These are phyloP conservation scores for Pachypanchax playfairii DNA, from an alignment of 2,113 vertebrate genomes.

Conservation along the genomic window DNA sequence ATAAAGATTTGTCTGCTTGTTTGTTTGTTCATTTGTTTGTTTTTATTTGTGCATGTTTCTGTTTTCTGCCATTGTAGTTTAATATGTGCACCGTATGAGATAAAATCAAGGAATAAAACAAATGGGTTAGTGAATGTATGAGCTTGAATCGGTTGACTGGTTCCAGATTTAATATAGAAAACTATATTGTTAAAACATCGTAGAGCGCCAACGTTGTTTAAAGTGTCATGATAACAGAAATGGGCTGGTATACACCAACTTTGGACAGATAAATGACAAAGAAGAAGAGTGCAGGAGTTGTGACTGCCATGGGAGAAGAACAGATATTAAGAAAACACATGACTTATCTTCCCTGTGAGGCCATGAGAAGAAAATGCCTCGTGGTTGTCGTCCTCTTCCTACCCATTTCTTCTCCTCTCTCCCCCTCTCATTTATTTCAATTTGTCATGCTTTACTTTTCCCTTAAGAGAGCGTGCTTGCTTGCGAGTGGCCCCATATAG, in stretches of 20 bases:
- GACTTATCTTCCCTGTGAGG: conserved; percentile 32
- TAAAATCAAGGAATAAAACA: conserved; percentile 30
- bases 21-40: conserved; percentile 39
- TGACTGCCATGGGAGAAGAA: conserved; percentile 28
- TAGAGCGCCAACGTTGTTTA: conserved; percentile 3
- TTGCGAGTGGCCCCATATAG: conserved; percentile 72
- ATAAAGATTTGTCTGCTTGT: conserved; percentile 36
- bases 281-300: conserved; percentile 16
- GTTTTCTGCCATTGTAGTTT: conserved; percentile 17
- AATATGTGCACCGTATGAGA: conserved; percentile 31
- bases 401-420: conserved; percentile 51
- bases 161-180: conserved; percentile 20
- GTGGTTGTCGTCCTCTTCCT: conserved; percentile 44
- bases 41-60: conserved; percentile 36
- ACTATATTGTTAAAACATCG: conserved; percentile 15
- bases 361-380: conserved; percentile 61
- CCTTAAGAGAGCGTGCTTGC: conserved; percentile 72
- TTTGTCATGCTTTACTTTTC: conserved; percentile 82
- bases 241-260: conserved; percentile 1
- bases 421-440: conserved; percentile 84
- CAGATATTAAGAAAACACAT: conserved; percentile 34
- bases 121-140: conserved; percentile 14
- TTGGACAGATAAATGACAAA: conserved; percentile 23
- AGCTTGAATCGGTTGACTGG: conserved; percentile 31
- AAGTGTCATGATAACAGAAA: not conserved